Evolutionary conservation across 1,140 invertebrate genomes (phyloP), one percentile per base, ranked within the genome.

Genomic region (Drosophila ogumai): DNA sequence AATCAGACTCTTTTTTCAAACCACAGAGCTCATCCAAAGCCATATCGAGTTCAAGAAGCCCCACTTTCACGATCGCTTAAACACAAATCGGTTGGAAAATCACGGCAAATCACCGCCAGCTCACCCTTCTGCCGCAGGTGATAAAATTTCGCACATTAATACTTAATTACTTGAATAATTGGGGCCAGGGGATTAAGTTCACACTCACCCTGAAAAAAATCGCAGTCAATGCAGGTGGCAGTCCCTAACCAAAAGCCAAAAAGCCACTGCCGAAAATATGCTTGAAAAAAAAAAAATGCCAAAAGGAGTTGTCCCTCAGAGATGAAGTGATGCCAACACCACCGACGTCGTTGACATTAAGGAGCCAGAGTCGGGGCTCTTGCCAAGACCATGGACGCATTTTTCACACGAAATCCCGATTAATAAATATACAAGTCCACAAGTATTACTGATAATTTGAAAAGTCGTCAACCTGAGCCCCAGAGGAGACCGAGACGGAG

Each of bases 101-200:
- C 86, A 90, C 86, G 76, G 71, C 34, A 36, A 49, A 72, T 38
- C 34, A 6, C 19, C 52, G 52, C 36, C 40, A 22, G 19, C n/a
- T 56, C 74, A 19, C 61, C 78, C 72, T 65, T 81, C 19, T 31
- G 61, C 38, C 63, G 50, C 71, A 90, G 85, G 85, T 90, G 86
- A 90, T 90, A 90, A 56, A 86, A 79, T 90, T 90, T 90, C 86
- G 86, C 86, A 90, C 86, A 90, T 86, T 91, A 82, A 90, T 81
- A 90, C 81, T 90, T 90, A 90, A 90, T 90, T 86, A 86, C 86
- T 90, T 82, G 86, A 86, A 90, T 90, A 90, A 90, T 90, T 90
- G 86, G 86, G 75, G 79, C 87, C 79, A 81, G 68, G 69, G 81
- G 86, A 90, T 90, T 90, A 90, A 90, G 74, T 90, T 90, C 86